Base-by-base conservation (phyloP, 1,140 invertebrate genomes). In the Armadillidium nasatum region DNA sequence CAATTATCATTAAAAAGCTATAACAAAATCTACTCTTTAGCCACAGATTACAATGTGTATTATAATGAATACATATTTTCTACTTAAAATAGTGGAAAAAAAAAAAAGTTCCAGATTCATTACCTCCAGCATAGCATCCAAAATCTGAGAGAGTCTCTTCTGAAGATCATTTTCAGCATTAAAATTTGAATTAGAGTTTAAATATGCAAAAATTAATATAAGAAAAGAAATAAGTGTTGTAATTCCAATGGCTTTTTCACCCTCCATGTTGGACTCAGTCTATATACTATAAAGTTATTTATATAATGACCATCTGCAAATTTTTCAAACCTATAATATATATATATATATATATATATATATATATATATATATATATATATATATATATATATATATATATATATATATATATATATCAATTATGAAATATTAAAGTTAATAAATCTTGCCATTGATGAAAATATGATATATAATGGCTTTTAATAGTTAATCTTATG, bases 41-140 rank as follows among this genome's bases (percentile, higher is more conserved):
- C 23, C 19, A 22, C 69, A 71, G 23, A 71, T 33, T 23, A 22
- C 43, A 22, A 22, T 43, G n/a, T 71, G 23, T 71, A 15, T 50
- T n/a, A n/a, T 10, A 10, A 50, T 50, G 46, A 50, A 10, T 50
- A 10, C 15, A 50, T 10, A 50, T 50, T 50, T 50, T 15, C 46
- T 43, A 71, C 69, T 15, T 71, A 71, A 15, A 22, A 7, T 22
- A 22, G 21, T 33, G 43, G 19, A 71, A 22, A 43, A 21, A 71
- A 15, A 1, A 71, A 22, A 23, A 15, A 22, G n/a, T 22, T 22
- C 43, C 22, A 22, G 23, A 43, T 71, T 22, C 19, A 15, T 22
- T 71, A 71, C 69, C 69, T 71, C 69, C 15, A 71, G 23, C 69
- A 71, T 71, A 21, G 69, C 69, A 71, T 71, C 69, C 43, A 71